A percentile compares a stretch with the other conserved stretches of the same genome.
Evolutionary conservation across 2,797 vertebrate genomes (phyloP).

Genomic region (Siniperca obscura): DNA sequence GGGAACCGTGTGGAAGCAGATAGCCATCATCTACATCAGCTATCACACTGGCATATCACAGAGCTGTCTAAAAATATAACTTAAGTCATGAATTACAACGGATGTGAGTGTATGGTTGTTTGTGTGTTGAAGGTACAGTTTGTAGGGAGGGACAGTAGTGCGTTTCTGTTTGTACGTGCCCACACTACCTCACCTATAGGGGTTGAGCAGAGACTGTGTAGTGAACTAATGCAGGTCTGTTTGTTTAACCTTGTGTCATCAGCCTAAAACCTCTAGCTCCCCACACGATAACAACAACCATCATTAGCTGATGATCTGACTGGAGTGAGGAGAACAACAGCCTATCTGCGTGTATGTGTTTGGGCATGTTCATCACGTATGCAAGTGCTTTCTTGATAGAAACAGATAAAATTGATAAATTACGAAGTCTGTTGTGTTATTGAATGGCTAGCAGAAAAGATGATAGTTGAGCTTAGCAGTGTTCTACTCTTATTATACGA

Average conservation of each 20-base stretch:
- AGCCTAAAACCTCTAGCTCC: slow-evolving; percentile 62
- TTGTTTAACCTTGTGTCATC: slow-evolving; percentile 77
- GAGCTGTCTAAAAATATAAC: slow-evolving; percentile 72
- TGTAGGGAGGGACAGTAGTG: slow-evolving; percentile 51
- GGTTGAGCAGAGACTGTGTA: slow-evolving; percentile 53
- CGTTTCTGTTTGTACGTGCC: slow-evolving; percentile 66
- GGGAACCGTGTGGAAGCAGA: slow-evolving; percentile 72
- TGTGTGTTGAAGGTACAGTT: slow-evolving; percentile 27
- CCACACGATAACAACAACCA: slow-evolving; percentile 58
- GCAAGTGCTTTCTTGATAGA: slow-evolving; percentile 16
- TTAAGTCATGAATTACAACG: slow-evolving; percentile 59
- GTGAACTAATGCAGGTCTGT: slow-evolving; percentile 77
- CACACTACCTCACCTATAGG: slow-evolving; percentile 62
- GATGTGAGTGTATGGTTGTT: slow-evolving; percentile 42
- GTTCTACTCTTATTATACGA: neutral
- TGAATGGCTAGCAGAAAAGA: neutral
- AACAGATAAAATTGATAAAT: slow-evolving; percentile 36
- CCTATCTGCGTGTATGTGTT: slow-evolving; percentile 41
- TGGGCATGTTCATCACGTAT: slow-evolving; percentile 42
- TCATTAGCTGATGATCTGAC: slow-evolving; percentile 47
- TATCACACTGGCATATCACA: slow-evolving; percentile 68
- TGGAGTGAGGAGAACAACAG: slow-evolving; percentile 44
- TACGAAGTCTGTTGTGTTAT: slow-evolving; percentile 12
- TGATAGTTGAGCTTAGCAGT: neutral
- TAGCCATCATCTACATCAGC: slow-evolving; percentile 66